Base-by-base conservation (phyloP, 2,888 invertebrate genomes). In the Chrysina gloriosa region DNA sequence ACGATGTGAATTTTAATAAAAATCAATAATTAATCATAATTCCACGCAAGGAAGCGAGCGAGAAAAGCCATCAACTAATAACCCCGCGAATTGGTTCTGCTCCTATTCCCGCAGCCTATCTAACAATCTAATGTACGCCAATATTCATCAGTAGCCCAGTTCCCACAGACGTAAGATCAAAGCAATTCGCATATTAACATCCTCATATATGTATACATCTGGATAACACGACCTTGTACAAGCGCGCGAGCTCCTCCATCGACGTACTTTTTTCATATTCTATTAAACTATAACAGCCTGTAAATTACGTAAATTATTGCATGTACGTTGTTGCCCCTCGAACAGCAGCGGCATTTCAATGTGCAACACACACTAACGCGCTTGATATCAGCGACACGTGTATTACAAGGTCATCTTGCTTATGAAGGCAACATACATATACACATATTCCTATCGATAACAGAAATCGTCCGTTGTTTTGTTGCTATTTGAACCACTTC, bases 361-460 rank as follows among this genome's bases (percentile, higher is more conserved):
- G n/a, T n/a, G n/a, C n/a, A n/a, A 39, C 39, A 23, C 9, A 25
- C 39, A 11, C 23, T 23, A 23, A 25, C 58, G 39, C 23, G 42
- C 56, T 23, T 36, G 39, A 39, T 58, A 39, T 58, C 58, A 9
- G 21, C 23, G 36, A 58, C 58, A 58, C 58, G 58, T 58, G 58
- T 39, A 39, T 14, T 11, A 11, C 58, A 58, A 58, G 58, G 58
- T 58, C 58, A 14, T 39, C 25, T 58, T 39, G 14, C 16, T 29
- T 11, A 11, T 14, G 52, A 7, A 6, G 23, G 7, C 31, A 14
- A 11, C 14, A 6, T 50, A 14, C 31, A 14, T 14, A n/a, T 7
- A 16, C 16, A 11, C 29, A 11, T 27, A 1, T 50, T 27, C 25
- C 11, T 36, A 36, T 36, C 36, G 36, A 36, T 36, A 36, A 36